Evolutionary conservation across 2,888 invertebrate genomes (phyloP), one percentile per base, ranked within the genome.

Genomic region (Bellardia bayeri): DNA sequence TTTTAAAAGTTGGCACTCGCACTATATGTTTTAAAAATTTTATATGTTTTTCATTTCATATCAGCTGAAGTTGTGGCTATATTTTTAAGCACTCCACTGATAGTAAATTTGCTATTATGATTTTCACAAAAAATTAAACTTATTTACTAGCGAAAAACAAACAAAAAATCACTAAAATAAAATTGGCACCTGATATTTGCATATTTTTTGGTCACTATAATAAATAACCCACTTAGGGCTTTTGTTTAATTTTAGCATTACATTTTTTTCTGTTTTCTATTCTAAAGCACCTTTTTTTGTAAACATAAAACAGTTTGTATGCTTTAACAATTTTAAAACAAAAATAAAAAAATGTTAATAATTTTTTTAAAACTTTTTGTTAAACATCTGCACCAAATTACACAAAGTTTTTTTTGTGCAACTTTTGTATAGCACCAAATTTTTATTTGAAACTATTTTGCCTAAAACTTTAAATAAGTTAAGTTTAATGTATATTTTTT

Each of bases 151-250:
- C 58, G n/a, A 63, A n/a, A 45, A 63, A 61, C 72, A 23, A 23
- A 23, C 23, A 23, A 23, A 23, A 69, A 84, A 56, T 49, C 4
- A 64, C 16, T 68, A 37, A 51, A 71, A 54, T 37, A 76, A 69
- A 84, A 87, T 87, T 87, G 87, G 87, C 84, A 87, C 45, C 87
- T 84, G 87, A 84, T 84, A 87, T 84, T 87, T 87, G 87, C 87
- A 87, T 87, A 87, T 87, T 87, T 87, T 87, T 87, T 87, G 87
- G 87, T 84, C 84, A 72, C 45, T 51, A 14, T 69, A 78, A 76
- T 49, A 51, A 54, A 66, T 68, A 82, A 74, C 51, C 16, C 56
- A 64, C 61, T 75, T 85, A 86, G 82, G 76, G n/a, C 33, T 88
- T 76, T 64, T 16, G 69, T 81, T 42, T 51, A 42, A 64, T 81